phyloP scores from a whole-genome alignment of 2,888 invertebrate genomes.

The Carterocephalus palaemon region DNA sequence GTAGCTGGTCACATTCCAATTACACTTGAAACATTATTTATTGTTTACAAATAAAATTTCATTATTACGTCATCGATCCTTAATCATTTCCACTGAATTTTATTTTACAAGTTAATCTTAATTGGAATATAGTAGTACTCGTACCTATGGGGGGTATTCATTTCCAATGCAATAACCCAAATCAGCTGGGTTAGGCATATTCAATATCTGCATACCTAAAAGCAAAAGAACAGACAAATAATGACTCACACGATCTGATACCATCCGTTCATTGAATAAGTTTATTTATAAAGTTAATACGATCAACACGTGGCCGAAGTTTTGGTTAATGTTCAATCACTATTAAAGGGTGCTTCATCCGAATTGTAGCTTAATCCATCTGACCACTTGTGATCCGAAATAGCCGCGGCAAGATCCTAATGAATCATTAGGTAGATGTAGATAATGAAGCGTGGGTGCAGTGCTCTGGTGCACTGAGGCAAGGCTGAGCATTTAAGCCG shows the following conservation, averaged over 20 bases:
- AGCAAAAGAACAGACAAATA: too few relatives aligned
- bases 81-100: too few relatives aligned
- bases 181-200: too few relatives aligned
- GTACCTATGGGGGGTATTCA: too few relatives aligned
- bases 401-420: slow-evolving; percentile 52
- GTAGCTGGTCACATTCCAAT: slow-evolving; percentile 1
- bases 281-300: slow-evolving; percentile 27
- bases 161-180: too few relatives aligned
- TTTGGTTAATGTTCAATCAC: slow-evolving; percentile 48
- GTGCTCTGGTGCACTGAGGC: slow-evolving; percentile 32
- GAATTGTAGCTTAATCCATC: slow-evolving; percentile 48
- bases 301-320: slow-evolving; percentile 19
- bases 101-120: too few relatives aligned
- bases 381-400: slow-evolving; percentile 59
- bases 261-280: slow-evolving; percentile 20
- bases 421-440: slow-evolving; percentile 44
- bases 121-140: too few relatives aligned
- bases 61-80: too few relatives aligned
- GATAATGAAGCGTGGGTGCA: slow-evolving; percentile 25
- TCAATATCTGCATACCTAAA: too few relatives aligned
- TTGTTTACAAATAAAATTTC: too few relatives aligned
- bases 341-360: slow-evolving; percentile 40
- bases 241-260: slow-evolving; percentile 13
- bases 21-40: too few relatives aligned
- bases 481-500: slow-evolving; percentile 28